phyloP scores from a whole-genome alignment of 2,797 vertebrate species.

The Nannoperca obscura region DNA sequence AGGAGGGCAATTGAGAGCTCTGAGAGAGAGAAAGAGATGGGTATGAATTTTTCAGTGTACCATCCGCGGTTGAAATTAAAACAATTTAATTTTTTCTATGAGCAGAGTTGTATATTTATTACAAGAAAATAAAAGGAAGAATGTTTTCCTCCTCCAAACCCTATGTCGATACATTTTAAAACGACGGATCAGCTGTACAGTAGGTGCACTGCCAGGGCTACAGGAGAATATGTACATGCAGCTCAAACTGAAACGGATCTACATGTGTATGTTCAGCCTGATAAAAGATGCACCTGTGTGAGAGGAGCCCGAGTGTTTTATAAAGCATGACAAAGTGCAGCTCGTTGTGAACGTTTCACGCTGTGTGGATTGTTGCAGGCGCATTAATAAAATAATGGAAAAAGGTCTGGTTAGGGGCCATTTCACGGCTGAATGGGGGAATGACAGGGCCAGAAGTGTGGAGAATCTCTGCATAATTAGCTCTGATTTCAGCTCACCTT shows the following conservation, averaged over 20 bases:
- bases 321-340: conserved; percentile 11
- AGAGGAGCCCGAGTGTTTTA: not conserved
- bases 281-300: conserved; percentile 3
- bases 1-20: conserved; percentile 30
- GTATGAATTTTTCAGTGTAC: conserved; percentile 68
- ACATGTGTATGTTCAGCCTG: not conserved
- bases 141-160: conserved; percentile 20
- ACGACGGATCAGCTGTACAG: conserved; percentile 24
- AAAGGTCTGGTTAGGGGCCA: conserved; percentile 28
- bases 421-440: conserved; percentile 53
- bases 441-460: conserved; percentile 29
- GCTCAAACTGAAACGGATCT: not conserved
- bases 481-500: conserved; percentile 32
- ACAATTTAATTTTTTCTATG: conserved; percentile 23
- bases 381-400: conserved; percentile 50
- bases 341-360: conserved; percentile 37
- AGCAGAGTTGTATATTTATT: conserved; percentile 50
- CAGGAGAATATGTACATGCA: not conserved
- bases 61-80: conserved; percentile 61
- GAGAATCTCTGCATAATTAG: conserved; percentile 59
- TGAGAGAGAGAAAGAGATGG: conserved; percentile 22
- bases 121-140: conserved; percentile 21
- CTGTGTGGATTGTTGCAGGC: conserved; percentile 22
- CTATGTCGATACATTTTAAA: conserved; percentile 11
- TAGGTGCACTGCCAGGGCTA: not conserved